These are phyloP conservation scores for Thaumetopoea pityocampa DNA, from an alignment of 1,140 invertebrate genomes.

Conservation along the genomic window DNA sequence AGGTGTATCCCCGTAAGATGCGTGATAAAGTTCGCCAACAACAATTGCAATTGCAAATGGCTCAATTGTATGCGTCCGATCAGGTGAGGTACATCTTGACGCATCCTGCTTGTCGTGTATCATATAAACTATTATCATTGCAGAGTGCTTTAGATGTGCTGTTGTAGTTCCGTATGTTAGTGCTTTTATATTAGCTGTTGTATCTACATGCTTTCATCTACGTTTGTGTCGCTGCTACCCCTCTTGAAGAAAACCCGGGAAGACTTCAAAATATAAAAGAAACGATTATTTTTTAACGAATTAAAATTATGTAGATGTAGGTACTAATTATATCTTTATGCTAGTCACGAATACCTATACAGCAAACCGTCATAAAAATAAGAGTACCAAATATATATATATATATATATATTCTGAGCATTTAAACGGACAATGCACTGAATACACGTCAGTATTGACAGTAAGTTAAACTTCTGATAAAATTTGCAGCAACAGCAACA, in stretches of 20 bases:
- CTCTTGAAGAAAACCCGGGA: not conserved
- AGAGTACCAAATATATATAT: too few relatives aligned
- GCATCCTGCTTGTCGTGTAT: conserved; percentile 61
- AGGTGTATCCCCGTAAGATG: conserved; percentile 84
- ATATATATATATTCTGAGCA: too few relatives aligned
- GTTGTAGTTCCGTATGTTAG: conserved; percentile 54
- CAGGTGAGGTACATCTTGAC: conserved; percentile 71
- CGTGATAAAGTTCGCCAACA: conserved; percentile 81
- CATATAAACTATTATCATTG: conserved; percentile 37
- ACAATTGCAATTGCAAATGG: conserved; percentile 74
- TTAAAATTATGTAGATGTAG: too few relatives aligned
- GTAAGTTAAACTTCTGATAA: not conserved
- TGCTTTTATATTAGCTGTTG: conserved; percentile 49
- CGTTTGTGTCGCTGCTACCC: conserved; percentile 9
- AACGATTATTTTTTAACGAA: too few relatives aligned
- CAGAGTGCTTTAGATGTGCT: conserved; percentile 71
- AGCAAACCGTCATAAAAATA: too few relatives aligned
- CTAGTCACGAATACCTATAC: conserved; percentile 14
- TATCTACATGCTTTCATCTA: conserved; percentile 34
- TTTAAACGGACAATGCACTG: too few relatives aligned
- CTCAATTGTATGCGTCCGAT: conserved; percentile 73
- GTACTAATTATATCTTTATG: conserved; percentile 11
- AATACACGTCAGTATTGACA: too few relatives aligned
- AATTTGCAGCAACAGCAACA: conserved; percentile 45
- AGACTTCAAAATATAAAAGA: too few relatives aligned